These are phyloP conservation scores for Temnothorax ravouxi DNA, from an alignment of 2,888 invertebrate genomes.

Conservation along the genomic window DNA sequence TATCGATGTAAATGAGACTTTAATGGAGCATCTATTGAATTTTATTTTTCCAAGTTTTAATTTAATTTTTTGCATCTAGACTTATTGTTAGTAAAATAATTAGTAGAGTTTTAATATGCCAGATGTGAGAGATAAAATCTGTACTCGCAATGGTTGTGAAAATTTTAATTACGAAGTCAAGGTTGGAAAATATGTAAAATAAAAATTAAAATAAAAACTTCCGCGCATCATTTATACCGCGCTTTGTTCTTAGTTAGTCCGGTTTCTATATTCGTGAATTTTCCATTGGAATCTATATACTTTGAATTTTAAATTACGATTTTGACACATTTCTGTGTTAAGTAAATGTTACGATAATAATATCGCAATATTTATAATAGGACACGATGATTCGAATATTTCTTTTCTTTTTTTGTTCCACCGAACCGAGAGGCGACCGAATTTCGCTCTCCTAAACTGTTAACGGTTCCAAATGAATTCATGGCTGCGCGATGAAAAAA, in stretches of 20 bases:
- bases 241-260: too few relatives aligned
- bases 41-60: background rate
- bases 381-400: conserved; percentile 10
- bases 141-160: background rate
- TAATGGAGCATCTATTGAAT: background rate
- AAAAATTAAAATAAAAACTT: too few relatives aligned
- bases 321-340: background rate
- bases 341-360: conserved; percentile 24
- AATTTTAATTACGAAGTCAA: too few relatives aligned
- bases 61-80: background rate
- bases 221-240: too few relatives aligned
- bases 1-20: background rate
- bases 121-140: background rate
- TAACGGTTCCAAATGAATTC: conserved; percentile 37
- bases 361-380: conserved; percentile 2
- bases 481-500: conserved; percentile 21
- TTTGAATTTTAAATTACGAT: background rate
- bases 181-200: too few relatives aligned
- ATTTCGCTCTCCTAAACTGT: conserved; percentile 16
- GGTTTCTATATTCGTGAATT: too few relatives aligned
- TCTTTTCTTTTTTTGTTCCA: background rate
- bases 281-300: too few relatives aligned
- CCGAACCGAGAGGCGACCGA: background rate
- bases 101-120: background rate
- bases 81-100: background rate